Percentiles rank a stretch among this genome's conserved stretches.
Evolutionary conservation across 2,888 invertebrate species (phyloP).

Genomic region (Heliconius ethilla): DNA sequence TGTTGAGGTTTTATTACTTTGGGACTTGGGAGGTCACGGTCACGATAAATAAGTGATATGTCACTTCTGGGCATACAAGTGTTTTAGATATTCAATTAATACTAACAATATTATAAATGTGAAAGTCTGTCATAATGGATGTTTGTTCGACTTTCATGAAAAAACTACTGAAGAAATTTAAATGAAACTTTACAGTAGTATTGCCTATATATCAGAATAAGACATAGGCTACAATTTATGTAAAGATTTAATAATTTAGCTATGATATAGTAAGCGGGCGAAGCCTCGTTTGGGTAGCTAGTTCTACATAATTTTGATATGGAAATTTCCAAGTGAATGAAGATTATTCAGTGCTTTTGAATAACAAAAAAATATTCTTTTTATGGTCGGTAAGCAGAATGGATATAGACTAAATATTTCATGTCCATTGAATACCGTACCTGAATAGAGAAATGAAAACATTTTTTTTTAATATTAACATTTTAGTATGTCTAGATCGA

Average conservation of each 20-base stretch:
- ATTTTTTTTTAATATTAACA: no score
- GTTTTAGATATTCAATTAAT: background rate
- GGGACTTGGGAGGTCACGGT: constrained; percentile 20
- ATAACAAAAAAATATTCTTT: background rate
- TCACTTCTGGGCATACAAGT: background rate
- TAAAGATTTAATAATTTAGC: no score
- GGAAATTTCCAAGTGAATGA: background rate
- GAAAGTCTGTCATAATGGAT: no score
- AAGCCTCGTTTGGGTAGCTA: background rate
- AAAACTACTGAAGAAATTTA: no score
- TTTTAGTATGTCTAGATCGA: no score
- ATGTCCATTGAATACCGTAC: background rate
- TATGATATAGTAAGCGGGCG: no score
- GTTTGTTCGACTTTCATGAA: no score
- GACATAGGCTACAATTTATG: no score
- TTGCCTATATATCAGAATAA: no score
- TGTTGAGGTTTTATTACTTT: constrained; percentile 44
- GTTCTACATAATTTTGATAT: background rate
- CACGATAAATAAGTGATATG: constrained; percentile 23
- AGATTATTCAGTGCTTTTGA: background rate
- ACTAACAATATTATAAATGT: no score
- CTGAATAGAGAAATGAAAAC: no score
- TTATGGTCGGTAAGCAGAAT: background rate
- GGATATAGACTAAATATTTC: constrained; percentile 2
- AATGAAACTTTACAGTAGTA: no score